These are phyloP conservation scores for Belgica antarctica DNA, from an alignment of 2,888 invertebrate species.

Conservation along the genomic window DNA sequence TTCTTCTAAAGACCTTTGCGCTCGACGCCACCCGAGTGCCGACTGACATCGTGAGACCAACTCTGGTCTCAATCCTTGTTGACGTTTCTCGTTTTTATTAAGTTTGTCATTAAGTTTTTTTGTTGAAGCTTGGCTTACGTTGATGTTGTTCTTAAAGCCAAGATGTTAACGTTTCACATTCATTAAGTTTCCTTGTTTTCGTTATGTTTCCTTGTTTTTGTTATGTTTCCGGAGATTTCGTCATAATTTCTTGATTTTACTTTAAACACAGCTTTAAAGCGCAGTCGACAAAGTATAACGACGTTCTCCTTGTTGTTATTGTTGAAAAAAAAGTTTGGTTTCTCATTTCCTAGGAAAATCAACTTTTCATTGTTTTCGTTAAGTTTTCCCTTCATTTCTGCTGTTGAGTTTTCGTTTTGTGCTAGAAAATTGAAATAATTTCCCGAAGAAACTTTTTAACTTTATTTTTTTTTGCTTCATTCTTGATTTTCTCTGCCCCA, in stretches of 20 bases:
- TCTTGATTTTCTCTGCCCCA: too few relatives aligned
- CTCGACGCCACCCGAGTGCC: neutral
- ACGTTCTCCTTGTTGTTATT: neutral
- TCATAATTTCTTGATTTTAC: conserved; percentile 6
- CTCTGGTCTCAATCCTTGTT: neutral
- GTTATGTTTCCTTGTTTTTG: neutral
- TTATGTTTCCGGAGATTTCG: neutral
- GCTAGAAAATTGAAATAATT: conserved; percentile 16
- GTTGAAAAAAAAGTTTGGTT: conserved; percentile 19
- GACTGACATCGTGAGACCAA: neutral
- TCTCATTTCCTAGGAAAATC: neutral
- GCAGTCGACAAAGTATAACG: neutral
- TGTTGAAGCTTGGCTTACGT: neutral
- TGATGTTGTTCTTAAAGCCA: neutral
- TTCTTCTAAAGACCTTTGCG: neutral
- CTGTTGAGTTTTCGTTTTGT: conserved; percentile 20
- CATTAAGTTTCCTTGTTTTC: neutral
- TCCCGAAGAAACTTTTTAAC: conserved; percentile 17
- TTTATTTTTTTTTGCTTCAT: too few relatives aligned
- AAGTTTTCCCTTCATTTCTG: conserved; percentile 8
- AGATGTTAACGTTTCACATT: neutral
- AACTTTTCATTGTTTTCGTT: conserved; percentile 22
- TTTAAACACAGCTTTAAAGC: conserved; percentile 4
- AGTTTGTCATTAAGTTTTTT: conserved; percentile 20
- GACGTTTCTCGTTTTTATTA: neutral